These are phyloP conservation scores for Halcyon smyrnensis DNA, from an alignment of 2,797 vertebrate genomes.

Conservation along the genomic window DNA sequence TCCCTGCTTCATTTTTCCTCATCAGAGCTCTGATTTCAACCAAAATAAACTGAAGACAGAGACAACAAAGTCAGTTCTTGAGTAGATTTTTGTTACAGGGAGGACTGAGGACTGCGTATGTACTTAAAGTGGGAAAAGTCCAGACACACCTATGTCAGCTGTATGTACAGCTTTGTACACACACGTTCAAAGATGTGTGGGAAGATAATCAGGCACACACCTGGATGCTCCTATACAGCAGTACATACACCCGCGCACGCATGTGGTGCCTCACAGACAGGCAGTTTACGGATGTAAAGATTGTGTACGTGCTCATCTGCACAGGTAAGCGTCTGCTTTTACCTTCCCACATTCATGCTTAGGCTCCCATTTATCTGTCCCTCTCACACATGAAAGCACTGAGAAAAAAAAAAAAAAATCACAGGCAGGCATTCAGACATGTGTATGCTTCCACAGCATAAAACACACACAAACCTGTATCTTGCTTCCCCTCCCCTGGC, in stretches of 20 bases:
- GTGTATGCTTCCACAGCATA: not conserved
- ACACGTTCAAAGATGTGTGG: constrained; percentile 15
- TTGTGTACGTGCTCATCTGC: constrained; percentile 64
- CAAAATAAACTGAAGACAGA: constrained; percentile 23
- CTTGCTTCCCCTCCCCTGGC: not conserved
- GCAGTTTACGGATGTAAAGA: not conserved
- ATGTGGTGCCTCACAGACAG: constrained; percentile 17
- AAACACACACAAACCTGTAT: not conserved
- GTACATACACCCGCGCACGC: not conserved
- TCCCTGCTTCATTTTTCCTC: constrained; percentile 36
- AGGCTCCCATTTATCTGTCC: constrained; percentile 22
- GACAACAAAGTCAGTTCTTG: not conserved
- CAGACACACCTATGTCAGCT: not conserved
- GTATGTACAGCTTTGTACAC: not conserved
- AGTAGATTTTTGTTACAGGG: not conserved
- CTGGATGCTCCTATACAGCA: constrained; percentile 3
- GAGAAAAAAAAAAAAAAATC: not conserved
- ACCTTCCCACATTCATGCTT: constrained; percentile 27
- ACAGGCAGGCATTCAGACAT: not conserved
- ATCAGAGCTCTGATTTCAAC: constrained; percentile 32
- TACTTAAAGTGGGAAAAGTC: constrained; percentile 6
- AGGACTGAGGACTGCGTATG: not conserved
- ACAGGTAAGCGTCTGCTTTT: constrained; percentile 23
- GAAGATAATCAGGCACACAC: constrained; percentile 54
- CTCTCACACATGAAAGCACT: constrained; percentile 40